Percentiles rank a stretch among this genome's conserved stretches.
Conservation (phyloP, 2,113 vertebrate species). For the Oenanthe oenanthe region DNA sequence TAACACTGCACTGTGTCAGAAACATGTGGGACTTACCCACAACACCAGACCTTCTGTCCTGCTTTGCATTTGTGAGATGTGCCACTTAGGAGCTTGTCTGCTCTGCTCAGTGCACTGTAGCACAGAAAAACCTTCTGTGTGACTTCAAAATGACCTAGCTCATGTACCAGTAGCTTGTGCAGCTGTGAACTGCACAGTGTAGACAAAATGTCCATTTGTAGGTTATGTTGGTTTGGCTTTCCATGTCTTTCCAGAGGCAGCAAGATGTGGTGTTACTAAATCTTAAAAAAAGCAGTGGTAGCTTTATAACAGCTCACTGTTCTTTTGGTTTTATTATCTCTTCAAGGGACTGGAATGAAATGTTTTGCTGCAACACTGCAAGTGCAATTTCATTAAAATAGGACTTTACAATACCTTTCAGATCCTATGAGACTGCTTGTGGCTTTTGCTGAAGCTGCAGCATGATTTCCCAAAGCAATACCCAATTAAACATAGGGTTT, state of each 20-base stretch:
- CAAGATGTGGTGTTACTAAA: background rate
- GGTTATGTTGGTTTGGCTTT: background rate
- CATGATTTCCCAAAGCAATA: background rate
- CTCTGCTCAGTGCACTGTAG: background rate
- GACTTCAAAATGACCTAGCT: background rate
- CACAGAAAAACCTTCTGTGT: background rate
- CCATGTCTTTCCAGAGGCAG: background rate
- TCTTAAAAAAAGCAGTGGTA: background rate
- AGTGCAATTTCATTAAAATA: background rate
- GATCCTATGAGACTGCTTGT: background rate
- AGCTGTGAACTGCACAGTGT: background rate
- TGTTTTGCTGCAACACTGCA: background rate
- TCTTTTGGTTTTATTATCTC: background rate
- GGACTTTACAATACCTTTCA: background rate
- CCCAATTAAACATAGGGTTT: background rate
- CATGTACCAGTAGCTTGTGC: background rate
- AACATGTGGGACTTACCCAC: background rate
- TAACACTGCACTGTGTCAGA: accelerated
- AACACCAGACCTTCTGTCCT: background rate
- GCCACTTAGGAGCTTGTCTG: background rate
- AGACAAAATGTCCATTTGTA: background rate
- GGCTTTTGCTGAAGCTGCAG: background rate
- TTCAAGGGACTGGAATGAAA: background rate
- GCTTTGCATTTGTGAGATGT: background rate
- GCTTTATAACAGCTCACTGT: background rate